A percentile compares a stretch with the other conserved stretches of the same genome.
Evolutionary conservation across 1,140 invertebrate genomes (phyloP).

Genomic region (Drosophila ohnishii): DNA sequence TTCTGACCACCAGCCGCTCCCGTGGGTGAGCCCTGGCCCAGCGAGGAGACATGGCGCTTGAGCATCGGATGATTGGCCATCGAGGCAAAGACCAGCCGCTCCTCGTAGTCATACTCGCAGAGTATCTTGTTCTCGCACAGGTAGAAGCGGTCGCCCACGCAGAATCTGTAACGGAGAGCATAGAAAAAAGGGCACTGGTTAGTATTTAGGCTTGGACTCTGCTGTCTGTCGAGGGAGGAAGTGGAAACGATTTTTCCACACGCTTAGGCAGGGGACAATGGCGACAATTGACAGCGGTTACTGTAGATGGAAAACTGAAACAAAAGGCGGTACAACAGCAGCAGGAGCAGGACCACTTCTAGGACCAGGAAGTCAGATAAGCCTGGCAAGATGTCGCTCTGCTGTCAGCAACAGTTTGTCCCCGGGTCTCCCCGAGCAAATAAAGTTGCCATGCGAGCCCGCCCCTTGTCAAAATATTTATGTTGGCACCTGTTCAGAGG

Average conservation of each 20-base stretch:
- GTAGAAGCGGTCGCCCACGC: slow-evolving; percentile 98
- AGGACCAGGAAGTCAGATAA: slow-evolving; percentile 71
- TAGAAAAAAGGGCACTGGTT: slow-evolving; percentile 12
- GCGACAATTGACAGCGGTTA: slow-evolving; percentile 73
- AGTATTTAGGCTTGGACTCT: background rate
- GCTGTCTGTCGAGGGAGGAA: slow-evolving; percentile 41
- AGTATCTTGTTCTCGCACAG: slow-evolving; percentile 98
- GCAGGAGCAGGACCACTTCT: background rate
- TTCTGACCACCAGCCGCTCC: slow-evolving; percentile 47
- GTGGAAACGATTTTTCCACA: slow-evolving; percentile 81
- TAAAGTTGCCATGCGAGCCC: slow-evolving; percentile 43
- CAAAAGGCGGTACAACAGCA: slow-evolving; percentile 36
- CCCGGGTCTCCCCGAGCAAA: slow-evolving; percentile 31
- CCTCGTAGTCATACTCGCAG: slow-evolving; percentile 98
- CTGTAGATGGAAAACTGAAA: slow-evolving; percentile 42
- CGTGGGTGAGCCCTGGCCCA: slow-evolving; percentile 77
- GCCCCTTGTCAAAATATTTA: slow-evolving; percentile 75
- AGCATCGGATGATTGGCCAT: slow-evolving; percentile 96
- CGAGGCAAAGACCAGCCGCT: slow-evolving; percentile 94
- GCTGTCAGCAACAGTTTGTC: slow-evolving; percentile 32
- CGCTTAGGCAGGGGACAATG: slow-evolving; percentile 63
- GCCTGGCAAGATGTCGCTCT: slow-evolving; percentile 66
- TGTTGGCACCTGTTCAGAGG: slow-evolving; percentile 66
- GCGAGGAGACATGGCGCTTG: slow-evolving; percentile 90
- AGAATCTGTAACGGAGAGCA: slow-evolving; percentile 89